A percentile compares a stretch with the other conserved stretches of the same genome.
Evolutionary conservation across 2,888 invertebrate species (phyloP).

Genomic region (Mythimna lalbum): DNA sequence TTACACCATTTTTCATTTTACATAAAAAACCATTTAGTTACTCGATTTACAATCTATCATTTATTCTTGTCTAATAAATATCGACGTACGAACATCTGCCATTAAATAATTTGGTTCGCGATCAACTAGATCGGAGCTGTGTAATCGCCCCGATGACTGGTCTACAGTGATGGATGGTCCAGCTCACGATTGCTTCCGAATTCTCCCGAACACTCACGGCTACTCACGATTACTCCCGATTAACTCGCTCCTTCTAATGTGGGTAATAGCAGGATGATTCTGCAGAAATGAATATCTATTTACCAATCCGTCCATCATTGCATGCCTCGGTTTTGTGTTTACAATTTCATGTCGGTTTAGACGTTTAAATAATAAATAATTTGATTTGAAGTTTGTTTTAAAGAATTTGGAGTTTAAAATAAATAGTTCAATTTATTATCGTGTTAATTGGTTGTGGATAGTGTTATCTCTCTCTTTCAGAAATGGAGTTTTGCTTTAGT

Average conservation of each 20-base stretch:
- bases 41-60: constrained; percentile 3
- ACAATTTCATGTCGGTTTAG: constrained; percentile 44
- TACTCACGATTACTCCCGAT: constrained; percentile 70
- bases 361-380: constrained; percentile 41
- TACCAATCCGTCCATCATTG: constrained; percentile 62
- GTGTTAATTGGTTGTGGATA: constrained; percentile 16
- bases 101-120: constrained; percentile 58
- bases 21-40: background rate
- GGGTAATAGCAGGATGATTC: constrained; percentile 78
- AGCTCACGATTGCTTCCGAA: constrained; percentile 50
- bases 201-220: constrained; percentile 62
- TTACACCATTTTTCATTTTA: background rate
- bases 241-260: constrained; percentile 74
- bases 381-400: constrained; percentile 16
- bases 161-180: constrained; percentile 78
- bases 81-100: constrained; percentile 48
- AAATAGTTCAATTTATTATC: constrained; percentile 36
- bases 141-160: constrained; percentile 74
- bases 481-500: background rate
- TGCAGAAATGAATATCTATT: constrained; percentile 71
- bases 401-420: constrained; percentile 13
- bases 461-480: background rate
- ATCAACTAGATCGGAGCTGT: constrained; percentile 55
- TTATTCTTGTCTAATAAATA: constrained; percentile 4
- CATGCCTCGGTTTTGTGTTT: constrained; percentile 57